Base-by-base conservation (phyloP, 2,888 invertebrate species). In the Drosophila flavopinicola region DNA sequence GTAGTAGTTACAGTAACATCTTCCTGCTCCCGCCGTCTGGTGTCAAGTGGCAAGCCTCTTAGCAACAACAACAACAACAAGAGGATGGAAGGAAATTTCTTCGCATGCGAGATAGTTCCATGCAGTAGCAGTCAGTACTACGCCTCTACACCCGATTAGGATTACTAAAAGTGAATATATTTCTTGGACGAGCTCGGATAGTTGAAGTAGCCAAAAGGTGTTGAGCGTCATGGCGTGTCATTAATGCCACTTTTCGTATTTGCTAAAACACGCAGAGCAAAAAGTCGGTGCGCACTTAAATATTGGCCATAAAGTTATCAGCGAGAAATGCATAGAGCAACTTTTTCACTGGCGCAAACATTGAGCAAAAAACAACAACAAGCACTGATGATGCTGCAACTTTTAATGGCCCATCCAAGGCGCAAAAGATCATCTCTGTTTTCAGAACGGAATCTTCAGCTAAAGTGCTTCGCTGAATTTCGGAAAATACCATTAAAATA, bases 311-410 rank as follows among this genome's bases (percentile, higher is more conserved):
- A 78, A 78, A 78, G 64, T 69, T 72, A 44, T 58, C 25, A 20
- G 39, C 42, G 25, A 41, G 33, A 48, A 63, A 68, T 63, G 76
- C 69, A 75, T 70, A 75, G 71, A 66, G 57, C 59, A 78, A 82
- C 66, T 78, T 78, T 78, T 69, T 37, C 45, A 61, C 61, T 66
- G 39, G 47, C 35, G 56, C 71, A 66, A 65, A 56, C 54, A 57
- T 11, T 42, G 27, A 48, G 6, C 17, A 27, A 32, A 24, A 1
- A 44, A 44, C 30, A 54, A 69, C 38, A 45, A 58, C 39, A 49
- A 61, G 48, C 73, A 51, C 54, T 78, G 80, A 80, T 78, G 78
- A 78, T 78, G 78, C 49, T 75, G 78, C 78, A 80, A 78, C 73
- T 78, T 78, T 78, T 78, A 74, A 75, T 66, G 58, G 56, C 39